Percentiles rank a stretch among this genome's conserved stretches.
phyloP scores from a whole-genome alignment of 2,113 vertebrate genomes.

The Rousettus leschenaultii region DNA sequence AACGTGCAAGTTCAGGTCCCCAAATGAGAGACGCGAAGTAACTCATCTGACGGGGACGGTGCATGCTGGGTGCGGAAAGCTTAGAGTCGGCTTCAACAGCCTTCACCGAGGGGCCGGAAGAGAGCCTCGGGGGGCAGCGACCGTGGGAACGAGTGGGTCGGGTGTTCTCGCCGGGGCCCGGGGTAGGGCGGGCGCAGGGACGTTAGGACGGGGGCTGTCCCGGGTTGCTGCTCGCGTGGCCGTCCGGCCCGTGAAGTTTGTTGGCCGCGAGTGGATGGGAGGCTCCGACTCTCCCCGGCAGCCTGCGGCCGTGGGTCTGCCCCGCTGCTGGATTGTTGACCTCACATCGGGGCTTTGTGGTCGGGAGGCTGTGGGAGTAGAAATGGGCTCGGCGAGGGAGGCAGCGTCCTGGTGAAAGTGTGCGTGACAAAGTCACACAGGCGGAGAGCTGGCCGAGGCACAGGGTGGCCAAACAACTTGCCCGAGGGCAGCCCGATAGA shows the following conservation, averaged over 20 bases:
- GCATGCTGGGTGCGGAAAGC: neutral
- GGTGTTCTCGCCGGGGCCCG: neutral
- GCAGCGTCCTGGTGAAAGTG: no score
- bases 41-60: neutral
- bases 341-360: fast-evolving
- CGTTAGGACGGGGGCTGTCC: neutral
- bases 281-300: neutral
- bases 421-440: neutral
- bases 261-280: neutral
- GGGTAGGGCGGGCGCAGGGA: neutral
- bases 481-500: no score
- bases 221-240: fast-evolving
- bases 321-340: neutral
- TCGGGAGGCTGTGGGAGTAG: no score
- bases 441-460: neutral
- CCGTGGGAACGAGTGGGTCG: neutral
- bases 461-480: no score
- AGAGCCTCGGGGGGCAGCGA: neutral
- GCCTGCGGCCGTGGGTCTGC: neutral
- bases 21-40: neutral
- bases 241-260: neutral
- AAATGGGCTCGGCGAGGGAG: no score
- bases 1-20: neutral
- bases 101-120: neutral
- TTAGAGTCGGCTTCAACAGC: neutral